Base-by-base conservation (phyloP, 2,797 vertebrate species). In the Peromyscus aztecus region DNA sequence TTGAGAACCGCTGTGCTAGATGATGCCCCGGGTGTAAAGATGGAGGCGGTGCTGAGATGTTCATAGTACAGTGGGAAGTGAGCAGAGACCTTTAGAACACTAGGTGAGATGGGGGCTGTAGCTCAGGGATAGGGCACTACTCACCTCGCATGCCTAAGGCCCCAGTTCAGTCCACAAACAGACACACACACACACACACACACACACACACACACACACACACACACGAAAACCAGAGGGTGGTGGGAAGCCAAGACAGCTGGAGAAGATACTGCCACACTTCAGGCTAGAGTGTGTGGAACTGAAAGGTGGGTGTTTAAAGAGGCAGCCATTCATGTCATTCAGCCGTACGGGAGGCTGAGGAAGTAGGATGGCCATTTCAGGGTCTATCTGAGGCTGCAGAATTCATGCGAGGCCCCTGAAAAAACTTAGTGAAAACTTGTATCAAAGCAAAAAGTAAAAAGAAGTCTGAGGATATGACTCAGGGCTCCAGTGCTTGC, bases 21-120 rank as follows among this genome's bases (percentile, higher is more conserved):
- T 0, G 4, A 55, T 4, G 40, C 52, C 13, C 63, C 9, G 6
- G 46, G 27, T 6, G 0, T 3, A 0, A 63, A 31, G 10, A 1
- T 14, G 24, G 31, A 63, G 17, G 55, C 10, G 19, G 13, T 34
- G 2, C 0, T 6, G 13, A 23, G 27, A 11, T 24, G 34, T 6
- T 77, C 61, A 49, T 8, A 49, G 43, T 23, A 65, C 9, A 0
- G 13, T 31, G 10, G n/a, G 27, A 13, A n/a, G 24, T 11, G 10
- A 52, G 29, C 57, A 16, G 59, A 75, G 31, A 0, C 52, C 14
- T 7, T 31, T 19, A 5, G 14, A 16, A 34, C 4, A 8, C n/a
- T 21, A n/a, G 67, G 76, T 1, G 5, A 21, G 46, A n/a, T 1
- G 31, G 17, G 17, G 17, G 31, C 77, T n/a, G 9, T 12, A 21